Percentiles rank a stretch among this genome's conserved stretches.
These are phyloP conservation scores for Agrypnus murinus DNA, from an alignment of 2,888 invertebrate genomes.

Conservation along the genomic window DNA sequence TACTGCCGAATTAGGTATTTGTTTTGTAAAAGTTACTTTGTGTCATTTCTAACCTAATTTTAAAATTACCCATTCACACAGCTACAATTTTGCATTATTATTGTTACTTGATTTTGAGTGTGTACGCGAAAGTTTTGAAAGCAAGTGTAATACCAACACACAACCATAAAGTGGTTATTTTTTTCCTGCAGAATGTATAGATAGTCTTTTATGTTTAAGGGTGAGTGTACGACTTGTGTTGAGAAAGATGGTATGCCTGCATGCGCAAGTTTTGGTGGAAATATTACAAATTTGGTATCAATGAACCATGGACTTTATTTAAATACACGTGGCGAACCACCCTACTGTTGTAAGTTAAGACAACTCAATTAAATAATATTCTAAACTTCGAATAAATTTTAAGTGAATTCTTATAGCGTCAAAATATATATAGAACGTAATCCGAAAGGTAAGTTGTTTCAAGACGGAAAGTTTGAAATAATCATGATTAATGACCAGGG, in stretches of 20 bases:
- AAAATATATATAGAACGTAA: constrained; percentile 51
- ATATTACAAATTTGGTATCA: constrained; percentile 38
- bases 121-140: no score
- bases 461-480: constrained; percentile 64
- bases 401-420: constrained; percentile 58
- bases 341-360: constrained; percentile 67
- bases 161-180: no score
- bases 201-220: constrained; percentile 57
- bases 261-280: constrained; percentile 66
- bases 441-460: constrained; percentile 38
- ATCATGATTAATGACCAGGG: constrained; percentile 63
- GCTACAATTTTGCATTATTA: no score
- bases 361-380: not conserved
- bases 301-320: constrained; percentile 59
- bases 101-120: no score
- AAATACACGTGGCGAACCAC: constrained; percentile 63
- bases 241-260: constrained; percentile 53
- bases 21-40: no score
- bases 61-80: no score
- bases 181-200: no score
- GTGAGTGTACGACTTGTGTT: constrained; percentile 62
- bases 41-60: no score
- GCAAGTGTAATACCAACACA: no score
- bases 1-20: no score
- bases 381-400: constrained; percentile 32